Percentiles rank a stretch among this genome's conserved stretches.
phyloP scores from a whole-genome alignment of 2,888 invertebrate species.

The Erpobdella octoculata region DNA sequence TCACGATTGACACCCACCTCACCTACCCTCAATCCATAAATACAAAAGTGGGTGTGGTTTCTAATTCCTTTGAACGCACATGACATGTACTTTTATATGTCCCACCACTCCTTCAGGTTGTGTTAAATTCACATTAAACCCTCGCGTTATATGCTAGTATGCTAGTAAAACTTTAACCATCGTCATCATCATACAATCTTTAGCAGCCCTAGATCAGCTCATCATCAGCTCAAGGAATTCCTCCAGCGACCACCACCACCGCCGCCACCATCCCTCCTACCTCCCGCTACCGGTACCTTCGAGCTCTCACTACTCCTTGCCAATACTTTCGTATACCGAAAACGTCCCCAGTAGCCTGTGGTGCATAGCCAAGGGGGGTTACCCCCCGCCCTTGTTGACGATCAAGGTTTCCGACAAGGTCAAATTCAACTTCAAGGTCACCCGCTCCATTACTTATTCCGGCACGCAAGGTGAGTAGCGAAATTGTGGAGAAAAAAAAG shows the following conservation, averaged over 20 bases:
- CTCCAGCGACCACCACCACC: neutral
- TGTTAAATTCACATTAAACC: no score
- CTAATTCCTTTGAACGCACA: no score
- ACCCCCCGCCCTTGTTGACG: neutral
- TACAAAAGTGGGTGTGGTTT: no score
- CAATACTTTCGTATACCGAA: slow-evolving; percentile 12
- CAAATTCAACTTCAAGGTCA: neutral
- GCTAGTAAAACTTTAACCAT: neutral
- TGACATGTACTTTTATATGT: no score
- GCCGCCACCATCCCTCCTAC: neutral
- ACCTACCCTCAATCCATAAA: no score
- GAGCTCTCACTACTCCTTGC: neutral
- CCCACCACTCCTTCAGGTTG: no score
- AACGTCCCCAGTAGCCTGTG: neutral
- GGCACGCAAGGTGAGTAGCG: neutral
- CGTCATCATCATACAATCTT: neutral
- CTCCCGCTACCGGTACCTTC: neutral
- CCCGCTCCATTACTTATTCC: neutral
- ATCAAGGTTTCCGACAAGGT: slow-evolving; percentile 6
- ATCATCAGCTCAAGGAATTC: neutral
- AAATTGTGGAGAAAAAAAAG: no score
- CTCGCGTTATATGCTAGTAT: no score
- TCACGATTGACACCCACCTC: no score
- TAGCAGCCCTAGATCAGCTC: neutral
- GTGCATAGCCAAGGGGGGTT: slow-evolving; percentile 23